Percentiles rank a stretch among this genome's conserved stretches.
phyloP scores from a whole-genome alignment of 2,888 invertebrate genomes.

The Calliscelio sp. region DNA sequence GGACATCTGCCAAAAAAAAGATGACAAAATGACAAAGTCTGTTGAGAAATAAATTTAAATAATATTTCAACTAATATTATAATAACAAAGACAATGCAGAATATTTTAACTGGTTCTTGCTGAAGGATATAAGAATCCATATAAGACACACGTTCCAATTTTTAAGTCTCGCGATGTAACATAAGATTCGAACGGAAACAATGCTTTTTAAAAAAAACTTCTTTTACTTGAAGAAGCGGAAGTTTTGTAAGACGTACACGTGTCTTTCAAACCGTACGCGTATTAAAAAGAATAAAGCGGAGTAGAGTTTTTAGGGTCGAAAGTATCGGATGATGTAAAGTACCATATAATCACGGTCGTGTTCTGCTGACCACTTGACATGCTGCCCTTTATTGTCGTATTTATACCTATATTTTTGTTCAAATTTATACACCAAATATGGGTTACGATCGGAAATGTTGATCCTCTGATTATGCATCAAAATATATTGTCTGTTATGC shows the following conservation, averaged over 20 bases:
- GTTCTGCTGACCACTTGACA: conserved; percentile 65
- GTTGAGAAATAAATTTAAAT: too few relatives aligned
- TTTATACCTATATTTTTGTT: conserved; percentile 51
- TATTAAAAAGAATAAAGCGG: conserved; percentile 46
- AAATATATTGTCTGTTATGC: conserved; percentile 31
- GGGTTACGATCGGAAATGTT: conserved; percentile 38
- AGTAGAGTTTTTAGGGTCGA: conserved; percentile 41
- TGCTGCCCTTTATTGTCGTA: conserved; percentile 54
- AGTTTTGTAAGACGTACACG: conserved; percentile 56
- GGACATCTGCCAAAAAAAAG: too few relatives aligned
- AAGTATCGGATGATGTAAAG: conserved; percentile 64
- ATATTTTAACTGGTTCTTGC: too few relatives aligned
- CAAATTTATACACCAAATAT: conserved; percentile 28
- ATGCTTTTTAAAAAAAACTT: conserved; percentile 19
- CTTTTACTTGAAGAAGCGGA: conserved; percentile 34
- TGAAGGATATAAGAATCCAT: too few relatives aligned
- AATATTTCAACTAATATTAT: too few relatives aligned
- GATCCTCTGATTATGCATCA: conserved; percentile 48
- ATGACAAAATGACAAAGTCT: too few relatives aligned
- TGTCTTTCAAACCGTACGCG: conserved; percentile 42
- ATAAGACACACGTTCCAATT: conserved; percentile 50
- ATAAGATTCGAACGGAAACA: conserved; percentile 56
- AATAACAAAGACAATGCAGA: too few relatives aligned
- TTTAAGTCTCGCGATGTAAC: conserved; percentile 43
- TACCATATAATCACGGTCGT: conserved; percentile 69